Evolutionary conservation across 2,797 vertebrate species (phyloP).

Genomic region (Cephalopachus bancanus): DNA sequence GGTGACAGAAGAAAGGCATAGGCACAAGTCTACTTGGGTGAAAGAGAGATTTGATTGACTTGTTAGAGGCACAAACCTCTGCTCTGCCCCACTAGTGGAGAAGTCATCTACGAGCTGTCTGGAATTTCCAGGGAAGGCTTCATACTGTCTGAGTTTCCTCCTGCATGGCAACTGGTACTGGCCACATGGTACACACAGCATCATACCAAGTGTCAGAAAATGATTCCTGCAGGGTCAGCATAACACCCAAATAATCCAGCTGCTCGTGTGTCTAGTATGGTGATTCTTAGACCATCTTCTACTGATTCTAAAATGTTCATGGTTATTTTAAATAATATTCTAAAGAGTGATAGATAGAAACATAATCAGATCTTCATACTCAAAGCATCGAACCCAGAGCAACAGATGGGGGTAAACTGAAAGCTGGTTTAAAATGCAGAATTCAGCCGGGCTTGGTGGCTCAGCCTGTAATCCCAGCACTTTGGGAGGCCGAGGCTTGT

Average conservation of each 20-base stretch:
- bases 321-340: constrained; percentile 49
- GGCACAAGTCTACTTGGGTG: neutral
- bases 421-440: neutral
- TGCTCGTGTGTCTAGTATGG: neutral
- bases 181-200: neutral
- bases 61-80: neutral
- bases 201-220: neutral
- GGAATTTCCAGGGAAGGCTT: neutral
- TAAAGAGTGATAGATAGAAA: neutral
- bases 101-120: neutral
- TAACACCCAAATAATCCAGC: neutral
- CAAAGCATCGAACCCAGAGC: neutral
- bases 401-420: neutral
- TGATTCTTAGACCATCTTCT: constrained; percentile 1
- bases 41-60: constrained; percentile 39
- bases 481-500: no score
- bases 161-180: neutral
- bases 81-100: neutral
- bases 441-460: neutral
- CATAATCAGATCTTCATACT: neutral
- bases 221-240: neutral
- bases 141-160: neutral
- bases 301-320: neutral
- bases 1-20: neutral
- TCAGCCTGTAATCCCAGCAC: no score